A percentile compares a stretch with the other conserved stretches of the same genome.
These are phyloP conservation scores for Epizoanthus rinbou DNA, from an alignment of 92 coral and sea anemone species.

Conservation along the genomic window DNA sequence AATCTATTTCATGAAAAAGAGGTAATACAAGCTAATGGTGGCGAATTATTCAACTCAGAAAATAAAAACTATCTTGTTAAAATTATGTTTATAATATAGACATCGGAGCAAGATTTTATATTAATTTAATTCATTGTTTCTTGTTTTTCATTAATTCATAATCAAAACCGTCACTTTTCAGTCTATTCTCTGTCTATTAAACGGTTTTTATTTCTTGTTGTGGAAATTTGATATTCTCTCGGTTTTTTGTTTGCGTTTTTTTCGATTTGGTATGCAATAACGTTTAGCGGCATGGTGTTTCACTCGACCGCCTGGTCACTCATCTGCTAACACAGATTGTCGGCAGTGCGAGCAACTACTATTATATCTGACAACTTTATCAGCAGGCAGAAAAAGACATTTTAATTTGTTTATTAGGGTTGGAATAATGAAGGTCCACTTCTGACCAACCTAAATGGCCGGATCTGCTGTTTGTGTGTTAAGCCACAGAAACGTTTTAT, in stretches of 20 bases:
- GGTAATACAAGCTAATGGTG: no score
- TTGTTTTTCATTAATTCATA: not conserved
- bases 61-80: not conserved
- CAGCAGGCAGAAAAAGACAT: constrained; percentile 48
- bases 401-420: constrained; percentile 47
- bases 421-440: constrained; percentile 38
- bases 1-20: no score
- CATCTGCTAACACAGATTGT: constrained; percentile 29
- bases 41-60: no score
- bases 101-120: not conserved
- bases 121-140: not conserved
- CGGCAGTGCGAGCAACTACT: not conserved
- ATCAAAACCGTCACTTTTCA: not conserved
- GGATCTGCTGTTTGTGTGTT: constrained; percentile 28
- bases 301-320: constrained; percentile 7
- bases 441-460: constrained; percentile 34
- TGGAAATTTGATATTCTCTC: constrained; percentile 11
- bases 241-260: not conserved
- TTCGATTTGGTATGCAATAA: constrained; percentile 21
- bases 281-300: constrained; percentile 9
- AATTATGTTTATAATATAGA: not conserved
- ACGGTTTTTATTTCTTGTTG: not conserved
- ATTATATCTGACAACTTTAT: constrained; percentile 46
- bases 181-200: constrained; percentile 2
- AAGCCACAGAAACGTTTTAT: constrained; percentile 19